Evolutionary conservation across 2,888 invertebrate genomes (phyloP).

Genomic region (Mesorhabditis spiculigera): DNA sequence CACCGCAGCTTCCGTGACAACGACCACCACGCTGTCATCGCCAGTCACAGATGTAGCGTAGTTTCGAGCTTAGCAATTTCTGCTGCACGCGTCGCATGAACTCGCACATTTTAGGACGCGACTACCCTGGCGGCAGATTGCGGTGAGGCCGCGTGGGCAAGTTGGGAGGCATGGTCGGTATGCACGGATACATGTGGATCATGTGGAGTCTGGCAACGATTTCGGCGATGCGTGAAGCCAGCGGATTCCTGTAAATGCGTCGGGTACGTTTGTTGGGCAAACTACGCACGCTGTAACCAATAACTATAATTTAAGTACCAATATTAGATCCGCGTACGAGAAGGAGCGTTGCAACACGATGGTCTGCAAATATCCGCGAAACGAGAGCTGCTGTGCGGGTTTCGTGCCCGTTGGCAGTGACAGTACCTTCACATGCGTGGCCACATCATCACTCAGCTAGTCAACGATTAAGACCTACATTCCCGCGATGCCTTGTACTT

Average conservation of each 20-base stretch:
- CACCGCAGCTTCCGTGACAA: too few species aligned
- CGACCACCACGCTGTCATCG: too few species aligned
- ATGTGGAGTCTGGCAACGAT: conserved; percentile 4
- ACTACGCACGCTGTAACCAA: not conserved
- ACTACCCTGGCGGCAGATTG: not conserved
- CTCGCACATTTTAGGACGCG: not conserved
- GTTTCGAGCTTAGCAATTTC: too few species aligned
- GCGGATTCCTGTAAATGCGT: not conserved
- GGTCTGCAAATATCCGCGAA: conserved; percentile 2
- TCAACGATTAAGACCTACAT: too few species aligned
- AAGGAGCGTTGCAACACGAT: conserved; percentile 5
- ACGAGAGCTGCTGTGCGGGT: conserved; percentile 5
- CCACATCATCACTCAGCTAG: not conserved
- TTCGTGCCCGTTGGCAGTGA: not conserved
- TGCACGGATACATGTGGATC: conserved; percentile 5
- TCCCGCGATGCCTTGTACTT: too few species aligned
- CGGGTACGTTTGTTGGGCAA: not conserved
- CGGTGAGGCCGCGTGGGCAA: not conserved
- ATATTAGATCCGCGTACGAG: not conserved
- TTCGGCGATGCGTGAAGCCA: conserved; percentile 5
- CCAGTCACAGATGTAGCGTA: too few species aligned
- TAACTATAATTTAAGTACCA: not conserved
- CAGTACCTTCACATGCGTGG: not conserved
- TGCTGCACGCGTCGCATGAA: too few species aligned
- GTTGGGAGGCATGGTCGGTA: not conserved